A percentile compares a stretch with the other conserved stretches of the same genome.
phyloP scores from a whole-genome alignment of 2,797 vertebrate genomes.

The Hyperoplus immaculatus region DNA sequence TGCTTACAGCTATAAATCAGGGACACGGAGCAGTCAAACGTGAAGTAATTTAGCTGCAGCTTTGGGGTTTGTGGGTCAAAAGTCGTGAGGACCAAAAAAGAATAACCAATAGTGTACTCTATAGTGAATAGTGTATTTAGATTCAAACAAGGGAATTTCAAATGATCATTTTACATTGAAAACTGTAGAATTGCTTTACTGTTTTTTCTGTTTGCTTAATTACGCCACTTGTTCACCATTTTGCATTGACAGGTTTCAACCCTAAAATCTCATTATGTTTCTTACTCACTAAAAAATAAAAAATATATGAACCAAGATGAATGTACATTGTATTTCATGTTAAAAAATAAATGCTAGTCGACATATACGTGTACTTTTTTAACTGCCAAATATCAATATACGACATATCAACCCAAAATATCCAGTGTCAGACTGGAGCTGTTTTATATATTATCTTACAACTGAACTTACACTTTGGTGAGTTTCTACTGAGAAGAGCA shows the following conservation, averaged over 20 bases:
- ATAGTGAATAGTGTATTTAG: background rate
- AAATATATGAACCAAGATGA: no score
- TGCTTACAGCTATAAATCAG: conserved; percentile 16
- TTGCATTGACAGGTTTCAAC: no score
- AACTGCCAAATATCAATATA: background rate
- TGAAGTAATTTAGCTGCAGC: conserved; percentile 5
- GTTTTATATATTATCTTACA: background rate
- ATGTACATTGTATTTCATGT: no score
- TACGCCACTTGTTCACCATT: no score
- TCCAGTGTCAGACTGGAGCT: background rate
- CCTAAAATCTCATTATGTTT: no score
- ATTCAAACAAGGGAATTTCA: background rate
- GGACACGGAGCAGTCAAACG: background rate
- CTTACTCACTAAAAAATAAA: no score
- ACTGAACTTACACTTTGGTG: background rate
- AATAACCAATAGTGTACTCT: background rate
- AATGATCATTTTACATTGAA: conserved; percentile 1
- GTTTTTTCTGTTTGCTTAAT: background rate
- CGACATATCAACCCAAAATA: background rate
- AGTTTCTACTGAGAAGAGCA: background rate
- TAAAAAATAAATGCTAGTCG: no score
- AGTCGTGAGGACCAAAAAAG: background rate
- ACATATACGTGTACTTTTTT: background rate
- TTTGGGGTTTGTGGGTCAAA: conserved; percentile 2
- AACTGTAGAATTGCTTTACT: background rate